These are phyloP conservation scores for Euphydryas editha DNA, from an alignment of 2,888 invertebrate species.

Conservation along the genomic window DNA sequence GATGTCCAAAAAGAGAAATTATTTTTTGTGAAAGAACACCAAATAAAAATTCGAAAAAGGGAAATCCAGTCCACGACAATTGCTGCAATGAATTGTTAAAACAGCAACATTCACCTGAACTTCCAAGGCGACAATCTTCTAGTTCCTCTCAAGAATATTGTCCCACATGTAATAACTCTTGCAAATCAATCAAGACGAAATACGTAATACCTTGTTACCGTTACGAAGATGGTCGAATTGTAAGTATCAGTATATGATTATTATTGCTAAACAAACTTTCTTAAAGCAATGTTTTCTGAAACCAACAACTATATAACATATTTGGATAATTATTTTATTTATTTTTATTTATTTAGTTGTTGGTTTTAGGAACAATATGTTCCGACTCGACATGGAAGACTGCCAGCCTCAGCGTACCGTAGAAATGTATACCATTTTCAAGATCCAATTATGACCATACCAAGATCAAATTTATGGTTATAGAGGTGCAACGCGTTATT, in stretches of 20 bases:
- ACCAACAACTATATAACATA: conserved; percentile 46
- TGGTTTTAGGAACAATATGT: conserved; percentile 81
- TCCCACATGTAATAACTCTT: conserved; percentile 44
- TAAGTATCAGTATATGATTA: conserved; percentile 58
- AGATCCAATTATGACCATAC: too few species aligned
- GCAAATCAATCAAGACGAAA: conserved; percentile 52
- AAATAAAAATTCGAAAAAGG: conserved; percentile 15
- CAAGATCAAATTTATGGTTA: conserved; percentile 76
- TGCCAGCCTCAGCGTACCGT: conserved; percentile 67
- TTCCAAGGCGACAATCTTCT: background rate
- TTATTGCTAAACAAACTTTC: background rate
- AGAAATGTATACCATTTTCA: conserved; percentile 73
- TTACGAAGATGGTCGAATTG: conserved; percentile 78
- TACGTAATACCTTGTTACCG: conserved; percentile 77
- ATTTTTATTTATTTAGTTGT: conserved; percentile 57
- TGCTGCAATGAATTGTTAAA: conserved; percentile 35
- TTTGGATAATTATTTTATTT: too few species aligned
- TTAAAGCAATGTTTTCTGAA: conserved; percentile 43
- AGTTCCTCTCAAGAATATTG: conserved; percentile 29
- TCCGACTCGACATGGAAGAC: conserved; percentile 71
- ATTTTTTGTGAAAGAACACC: conserved; percentile 54
- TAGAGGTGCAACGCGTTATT: conserved; percentile 66
- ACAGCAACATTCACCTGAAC: background rate
- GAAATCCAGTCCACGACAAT: conserved; percentile 29
- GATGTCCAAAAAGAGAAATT: conserved; percentile 53